phyloP scores from a whole-genome alignment of 2,113 vertebrate species.

The Poeciliopsis turrubarensis region DNA sequence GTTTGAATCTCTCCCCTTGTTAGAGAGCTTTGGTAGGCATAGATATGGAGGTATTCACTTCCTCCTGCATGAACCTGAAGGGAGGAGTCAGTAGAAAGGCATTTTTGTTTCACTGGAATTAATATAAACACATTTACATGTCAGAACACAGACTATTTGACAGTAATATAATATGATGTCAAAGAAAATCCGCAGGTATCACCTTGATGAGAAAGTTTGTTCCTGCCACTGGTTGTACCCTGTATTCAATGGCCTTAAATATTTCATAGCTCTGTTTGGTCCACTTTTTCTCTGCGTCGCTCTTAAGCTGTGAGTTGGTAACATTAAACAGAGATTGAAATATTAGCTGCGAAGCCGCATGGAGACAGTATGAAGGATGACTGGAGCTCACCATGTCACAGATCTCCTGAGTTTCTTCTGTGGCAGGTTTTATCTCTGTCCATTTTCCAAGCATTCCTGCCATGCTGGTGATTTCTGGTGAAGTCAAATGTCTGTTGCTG shows the following conservation, averaged over 20 bases:
- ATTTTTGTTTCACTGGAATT: neutral
- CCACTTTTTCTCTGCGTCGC: neutral
- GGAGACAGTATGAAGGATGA: neutral
- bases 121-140: too few relatives aligned
- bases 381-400: neutral
- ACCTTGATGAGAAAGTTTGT: neutral
- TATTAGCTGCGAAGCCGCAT: fast-evolving
- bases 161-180: neutral
- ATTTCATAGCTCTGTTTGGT: neutral
- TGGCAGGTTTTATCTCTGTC: neutral
- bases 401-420: neutral
- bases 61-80: slow-evolving; percentile 3
- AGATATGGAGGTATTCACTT: neutral
- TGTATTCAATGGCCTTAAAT: neutral
- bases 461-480: neutral
- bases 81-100: neutral
- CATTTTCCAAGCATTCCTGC: too few relatives aligned
- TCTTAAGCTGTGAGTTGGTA: neutral
- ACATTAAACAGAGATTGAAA: neutral
- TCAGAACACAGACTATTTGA: neutral
- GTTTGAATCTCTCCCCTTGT: neutral
- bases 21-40: neutral
- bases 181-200: neutral
- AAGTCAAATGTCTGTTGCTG: neutral
- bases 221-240: neutral